Percentiles rank a stretch among this genome's conserved stretches.
These are phyloP conservation scores for Cosmorhoe ocellata DNA, from an alignment of 2,888 invertebrate species.

Conservation along the genomic window DNA sequence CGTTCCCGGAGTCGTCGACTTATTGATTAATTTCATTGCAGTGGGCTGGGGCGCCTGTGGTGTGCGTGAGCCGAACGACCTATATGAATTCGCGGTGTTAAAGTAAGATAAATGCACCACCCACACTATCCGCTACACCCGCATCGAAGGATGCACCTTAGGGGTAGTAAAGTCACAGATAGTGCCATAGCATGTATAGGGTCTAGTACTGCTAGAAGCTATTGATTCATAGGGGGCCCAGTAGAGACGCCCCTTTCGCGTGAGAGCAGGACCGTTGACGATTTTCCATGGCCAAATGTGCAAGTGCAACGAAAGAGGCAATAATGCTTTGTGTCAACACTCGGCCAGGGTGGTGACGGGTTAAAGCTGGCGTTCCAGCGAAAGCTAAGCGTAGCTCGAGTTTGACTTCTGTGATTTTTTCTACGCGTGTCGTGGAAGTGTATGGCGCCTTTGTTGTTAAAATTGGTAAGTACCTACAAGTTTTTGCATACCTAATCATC, in stretches of 20 bases:
- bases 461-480: too few species aligned
- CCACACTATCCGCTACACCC: neutral
- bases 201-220: neutral
- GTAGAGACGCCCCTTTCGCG: neutral
- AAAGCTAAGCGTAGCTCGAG: too few species aligned
- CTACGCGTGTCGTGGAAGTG: neutral
- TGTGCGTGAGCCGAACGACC: neutral
- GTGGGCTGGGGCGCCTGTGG: neutral
- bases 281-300: neutral
- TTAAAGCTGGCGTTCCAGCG: neutral
- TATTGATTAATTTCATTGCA: conserved; percentile 16
- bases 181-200: neutral
- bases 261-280: neutral
- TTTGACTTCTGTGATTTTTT: too few species aligned
- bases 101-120: conserved; percentile 16
- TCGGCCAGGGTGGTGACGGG: neutral
- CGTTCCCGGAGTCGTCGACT: neutral
- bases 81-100: conserved; percentile 1
- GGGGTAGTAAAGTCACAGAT: neutral
- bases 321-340: too few species aligned
- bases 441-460: too few species aligned
- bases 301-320: neutral
- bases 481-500: too few species aligned
- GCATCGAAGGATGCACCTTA: neutral
- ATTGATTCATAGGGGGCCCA: neutral